phyloP scores from a whole-genome alignment of 2,888 invertebrate genomes.

The Neuroscelio doddi region DNA sequence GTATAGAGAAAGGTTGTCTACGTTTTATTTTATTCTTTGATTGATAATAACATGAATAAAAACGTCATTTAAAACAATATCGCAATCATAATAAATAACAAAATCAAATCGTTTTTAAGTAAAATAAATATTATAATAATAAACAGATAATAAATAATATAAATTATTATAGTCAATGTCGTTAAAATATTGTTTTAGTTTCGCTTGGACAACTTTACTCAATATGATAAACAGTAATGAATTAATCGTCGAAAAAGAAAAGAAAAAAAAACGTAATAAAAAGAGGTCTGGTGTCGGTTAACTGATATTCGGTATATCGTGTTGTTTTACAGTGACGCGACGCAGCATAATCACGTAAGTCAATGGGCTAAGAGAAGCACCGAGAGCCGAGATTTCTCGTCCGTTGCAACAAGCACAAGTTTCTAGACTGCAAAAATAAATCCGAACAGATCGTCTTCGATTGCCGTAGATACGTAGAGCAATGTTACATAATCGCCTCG shows the following conservation, averaged over 20 bases:
- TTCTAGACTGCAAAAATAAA: conserved; percentile 53
- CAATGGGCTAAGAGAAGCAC: conserved; percentile 53
- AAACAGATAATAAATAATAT: too few species aligned
- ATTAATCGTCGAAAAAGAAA: neutral
- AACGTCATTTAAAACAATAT: too few species aligned
- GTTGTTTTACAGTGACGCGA: conserved; percentile 68
- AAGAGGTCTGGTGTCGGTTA: conserved; percentile 10
- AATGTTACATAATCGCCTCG: conserved; percentile 9
- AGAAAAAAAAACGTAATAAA: conserved; percentile 9
- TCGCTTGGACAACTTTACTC: neutral
- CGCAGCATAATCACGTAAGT: conserved; percentile 60
- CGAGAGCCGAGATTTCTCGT: conserved; percentile 57
- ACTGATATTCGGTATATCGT: conserved; percentile 56
- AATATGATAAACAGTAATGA: neutral
- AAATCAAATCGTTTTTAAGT: neutral
- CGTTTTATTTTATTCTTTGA: too few species aligned
- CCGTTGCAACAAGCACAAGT: conserved; percentile 69
- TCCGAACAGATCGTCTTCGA: conserved; percentile 44
- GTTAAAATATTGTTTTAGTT: too few species aligned
- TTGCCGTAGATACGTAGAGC: conserved; percentile 23
- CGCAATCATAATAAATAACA: too few species aligned
- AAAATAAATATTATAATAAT: too few species aligned
- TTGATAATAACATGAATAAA: too few species aligned
- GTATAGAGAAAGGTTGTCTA: conserved; percentile 1
- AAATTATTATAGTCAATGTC: too few species aligned